A percentile compares a stretch with the other conserved stretches of the same genome.
phyloP scores from a whole-genome alignment of 2,797 vertebrate genomes.

The Hybognathus amarus region DNA sequence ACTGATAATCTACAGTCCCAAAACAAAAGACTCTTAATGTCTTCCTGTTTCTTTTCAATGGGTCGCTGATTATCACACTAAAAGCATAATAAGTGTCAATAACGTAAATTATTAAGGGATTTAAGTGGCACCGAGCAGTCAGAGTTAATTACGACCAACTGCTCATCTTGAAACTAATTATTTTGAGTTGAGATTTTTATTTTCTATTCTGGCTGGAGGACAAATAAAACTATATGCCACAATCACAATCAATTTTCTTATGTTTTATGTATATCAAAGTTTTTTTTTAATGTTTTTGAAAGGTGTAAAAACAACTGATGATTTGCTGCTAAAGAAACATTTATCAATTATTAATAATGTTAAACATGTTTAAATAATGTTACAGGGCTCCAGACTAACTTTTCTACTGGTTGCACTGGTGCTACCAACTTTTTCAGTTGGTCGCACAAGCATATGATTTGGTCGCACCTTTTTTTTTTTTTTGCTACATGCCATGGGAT shows the following conservation, averaged over 20 bases:
- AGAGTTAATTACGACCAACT: constrained; percentile 36
- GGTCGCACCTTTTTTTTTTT: too few relatives aligned
- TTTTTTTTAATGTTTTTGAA: too few relatives aligned
- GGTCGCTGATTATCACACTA: constrained; percentile 7
- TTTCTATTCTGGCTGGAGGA: background rate
- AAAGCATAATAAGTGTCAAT: constrained; percentile 33
- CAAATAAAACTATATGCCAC: too few relatives aligned
- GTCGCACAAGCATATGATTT: too few relatives aligned
- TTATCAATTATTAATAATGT: background rate
- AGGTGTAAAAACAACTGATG: too few relatives aligned
- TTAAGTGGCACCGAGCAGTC: constrained; percentile 34
- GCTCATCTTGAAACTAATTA: constrained; percentile 31
- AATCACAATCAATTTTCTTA: too few relatives aligned
- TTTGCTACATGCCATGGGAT: too few relatives aligned
- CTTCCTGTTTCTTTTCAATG: background rate
- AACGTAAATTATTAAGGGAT: constrained; percentile 41
- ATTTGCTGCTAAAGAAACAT: background rate
- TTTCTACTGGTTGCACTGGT: too few relatives aligned
- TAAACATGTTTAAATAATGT: too few relatives aligned
- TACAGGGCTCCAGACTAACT: too few relatives aligned
- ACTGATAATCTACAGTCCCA: background rate
- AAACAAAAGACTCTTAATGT: constrained; percentile 1
- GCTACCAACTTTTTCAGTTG: too few relatives aligned
- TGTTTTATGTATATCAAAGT: too few relatives aligned
- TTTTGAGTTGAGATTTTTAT: constrained; percentile 29